Evolutionary conservation across 2,113 vertebrate genomes (phyloP).

Genomic region (Craseonycteris thonglongyai): DNA sequence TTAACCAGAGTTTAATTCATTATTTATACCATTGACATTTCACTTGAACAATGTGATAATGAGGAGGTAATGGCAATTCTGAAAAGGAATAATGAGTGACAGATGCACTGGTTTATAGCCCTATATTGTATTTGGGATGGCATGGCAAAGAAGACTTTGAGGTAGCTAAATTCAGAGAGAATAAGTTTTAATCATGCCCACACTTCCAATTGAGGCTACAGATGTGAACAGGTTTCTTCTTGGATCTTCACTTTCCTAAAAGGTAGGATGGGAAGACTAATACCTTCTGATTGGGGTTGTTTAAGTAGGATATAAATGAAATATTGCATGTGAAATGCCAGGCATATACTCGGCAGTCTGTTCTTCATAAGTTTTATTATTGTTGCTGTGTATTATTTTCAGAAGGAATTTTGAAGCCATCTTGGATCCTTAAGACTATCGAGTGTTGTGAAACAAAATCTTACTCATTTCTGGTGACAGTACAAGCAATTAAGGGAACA

Average conservation of each 20-base stretch:
- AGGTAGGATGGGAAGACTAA: neutral
- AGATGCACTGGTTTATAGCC: neutral
- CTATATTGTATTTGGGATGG: neutral
- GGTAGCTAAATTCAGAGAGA: neutral
- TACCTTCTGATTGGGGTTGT: neutral
- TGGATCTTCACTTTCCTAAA: neutral
- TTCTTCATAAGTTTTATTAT: neutral
- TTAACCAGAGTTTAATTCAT: conserved; percentile 15
- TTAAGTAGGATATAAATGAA: conserved; percentile 22
- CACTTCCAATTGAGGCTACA: neutral
- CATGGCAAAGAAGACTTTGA: neutral
- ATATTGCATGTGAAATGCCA: neutral
- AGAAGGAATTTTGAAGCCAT: neutral
- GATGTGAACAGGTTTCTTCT: neutral
- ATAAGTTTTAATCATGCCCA: neutral
- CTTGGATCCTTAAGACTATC: neutral
- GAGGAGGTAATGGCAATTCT: neutral
- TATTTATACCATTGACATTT: conserved; percentile 13
- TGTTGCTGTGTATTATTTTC: neutral
- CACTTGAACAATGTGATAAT: neutral
- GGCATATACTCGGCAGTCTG: neutral
- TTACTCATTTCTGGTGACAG: neutral
- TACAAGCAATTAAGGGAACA: neutral
- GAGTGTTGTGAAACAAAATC: neutral
- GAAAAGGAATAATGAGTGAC: neutral